phyloP scores from a whole-genome alignment of 2,797 vertebrate species.

The Liasis olivaceus region DNA sequence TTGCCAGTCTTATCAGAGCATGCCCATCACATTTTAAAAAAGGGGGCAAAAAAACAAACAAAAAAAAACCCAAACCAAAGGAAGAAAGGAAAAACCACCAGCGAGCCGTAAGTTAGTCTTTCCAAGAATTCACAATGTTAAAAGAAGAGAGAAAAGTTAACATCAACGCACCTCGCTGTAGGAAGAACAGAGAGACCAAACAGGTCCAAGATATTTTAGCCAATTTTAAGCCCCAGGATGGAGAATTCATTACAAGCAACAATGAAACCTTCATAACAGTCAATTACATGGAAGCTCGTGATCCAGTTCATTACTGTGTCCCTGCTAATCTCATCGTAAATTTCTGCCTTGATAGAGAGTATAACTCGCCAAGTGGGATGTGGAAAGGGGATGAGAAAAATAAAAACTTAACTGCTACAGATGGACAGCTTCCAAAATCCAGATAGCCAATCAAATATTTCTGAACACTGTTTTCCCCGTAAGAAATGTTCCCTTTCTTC shows the following conservation, averaged over 20 bases:
- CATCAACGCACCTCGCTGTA: not conserved
- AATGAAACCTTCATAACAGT: slow-evolving; percentile 68
- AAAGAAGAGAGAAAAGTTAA: slow-evolving; percentile 7
- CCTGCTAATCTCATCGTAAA: slow-evolving; percentile 74
- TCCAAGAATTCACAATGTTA: slow-evolving; percentile 19
- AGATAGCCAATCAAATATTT: slow-evolving; percentile 54
- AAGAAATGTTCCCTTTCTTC: not conserved
- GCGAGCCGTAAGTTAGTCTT: not conserved
- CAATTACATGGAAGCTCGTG: slow-evolving; percentile 65
- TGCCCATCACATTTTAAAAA: not conserved
- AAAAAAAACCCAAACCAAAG: not conserved
- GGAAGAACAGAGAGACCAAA: not conserved
- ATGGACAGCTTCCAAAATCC: slow-evolving; percentile 49
- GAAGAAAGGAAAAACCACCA: not conserved
- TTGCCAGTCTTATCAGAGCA: not conserved
- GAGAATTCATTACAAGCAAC: slow-evolving; percentile 61
- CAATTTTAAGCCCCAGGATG: slow-evolving; percentile 52
- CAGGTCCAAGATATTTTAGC: slow-evolving; percentile 42
- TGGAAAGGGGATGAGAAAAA: slow-evolving; percentile 49
- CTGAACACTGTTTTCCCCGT: slow-evolving; percentile 43
- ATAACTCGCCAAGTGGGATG: slow-evolving; percentile 58
- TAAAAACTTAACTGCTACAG: slow-evolving; percentile 40
- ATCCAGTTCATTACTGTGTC: slow-evolving; percentile 72
- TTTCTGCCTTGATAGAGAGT: slow-evolving; percentile 71
- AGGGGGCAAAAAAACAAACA: not conserved